Evolutionary conservation across 2,797 vertebrate species (phyloP).

Genomic region (Phoeniculus purpureus): DNA sequence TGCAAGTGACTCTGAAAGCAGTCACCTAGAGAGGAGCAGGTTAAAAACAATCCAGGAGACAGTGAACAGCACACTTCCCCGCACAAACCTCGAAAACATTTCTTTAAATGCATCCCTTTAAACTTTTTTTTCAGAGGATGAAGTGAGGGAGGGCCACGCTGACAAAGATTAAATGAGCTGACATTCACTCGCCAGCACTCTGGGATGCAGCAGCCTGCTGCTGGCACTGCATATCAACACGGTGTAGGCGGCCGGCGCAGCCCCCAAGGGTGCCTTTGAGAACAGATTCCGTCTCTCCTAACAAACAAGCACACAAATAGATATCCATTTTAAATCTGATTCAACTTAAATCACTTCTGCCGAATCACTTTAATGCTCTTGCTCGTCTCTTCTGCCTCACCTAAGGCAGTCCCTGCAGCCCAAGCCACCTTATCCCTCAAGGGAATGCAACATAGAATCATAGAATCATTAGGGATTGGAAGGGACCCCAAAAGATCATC

Average conservation of each 20-base stretch:
- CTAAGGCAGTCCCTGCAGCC: background rate
- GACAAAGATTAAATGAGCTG: slow-evolving; percentile 40
- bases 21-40: background rate
- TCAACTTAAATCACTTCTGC: background rate
- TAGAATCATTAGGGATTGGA: too few relatives aligned
- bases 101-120: background rate
- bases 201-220: background rate
- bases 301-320: background rate
- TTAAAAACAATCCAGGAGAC: background rate
- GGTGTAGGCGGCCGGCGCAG: rapidly evolving
- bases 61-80: background rate
- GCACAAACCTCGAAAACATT: background rate
- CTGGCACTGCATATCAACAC: background rate
- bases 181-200: background rate
- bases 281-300: background rate
- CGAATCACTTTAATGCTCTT: background rate
- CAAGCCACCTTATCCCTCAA: rapidly evolving
- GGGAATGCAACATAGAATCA: background rate
- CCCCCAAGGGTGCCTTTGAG: background rate
- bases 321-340: background rate
- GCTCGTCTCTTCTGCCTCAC: background rate
- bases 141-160: background rate
- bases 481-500: too few relatives aligned
- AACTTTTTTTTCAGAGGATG: background rate
- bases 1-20: background rate